Base-by-base conservation (phyloP, 2,797 vertebrate species). In the Lutjanus campechanus region DNA sequence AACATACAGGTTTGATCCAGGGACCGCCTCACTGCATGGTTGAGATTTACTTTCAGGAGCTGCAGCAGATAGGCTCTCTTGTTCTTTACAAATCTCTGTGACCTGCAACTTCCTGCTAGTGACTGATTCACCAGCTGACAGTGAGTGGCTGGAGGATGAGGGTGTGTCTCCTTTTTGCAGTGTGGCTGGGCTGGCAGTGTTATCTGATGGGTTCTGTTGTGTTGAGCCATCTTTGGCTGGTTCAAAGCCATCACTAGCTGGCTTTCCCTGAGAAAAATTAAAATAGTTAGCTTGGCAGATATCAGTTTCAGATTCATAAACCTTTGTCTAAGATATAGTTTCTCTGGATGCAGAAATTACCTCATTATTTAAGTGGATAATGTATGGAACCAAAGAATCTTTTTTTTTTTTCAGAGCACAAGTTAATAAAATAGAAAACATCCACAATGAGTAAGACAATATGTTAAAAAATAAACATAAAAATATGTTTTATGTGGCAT, bases 181-280 rank as follows among this genome's bases (percentile, higher is more conserved):
- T 16, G 41, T 56, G n/a, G 5, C 51, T 44, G 11, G 15, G n/a
- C 15, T 8, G 9, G 19, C 0, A 62, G 0, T 20, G 47, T 49
- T 54, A 40, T 66, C 0, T 69, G 63, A 49, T 41, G 0, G 17
- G 46, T 72, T 68, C 51, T 69, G 44, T 50, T 43, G 1, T 60
- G 56, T 11, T 22, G 5, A 3, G 6, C 3, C 58, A 64, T 72
- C 61, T 5, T 11, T 69, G 29, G 56, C 20, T 20, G 46, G 19
- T 8, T 67, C 47, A 5, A 17, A 5, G 8, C 47, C 13, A 54
- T 55, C 41, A 19, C 19, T 16, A 11, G 20, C 25, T 1, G 0
- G 11, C 16, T 67, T 55, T 10, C 3, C 78, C 75, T 79, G 55
- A 62, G 65, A 73, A 50, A 20, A 73, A n/a, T n/a, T 0, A 15